phyloP scores from a whole-genome alignment of 2,113 vertebrate species.

The Hucho hucho region DNA sequence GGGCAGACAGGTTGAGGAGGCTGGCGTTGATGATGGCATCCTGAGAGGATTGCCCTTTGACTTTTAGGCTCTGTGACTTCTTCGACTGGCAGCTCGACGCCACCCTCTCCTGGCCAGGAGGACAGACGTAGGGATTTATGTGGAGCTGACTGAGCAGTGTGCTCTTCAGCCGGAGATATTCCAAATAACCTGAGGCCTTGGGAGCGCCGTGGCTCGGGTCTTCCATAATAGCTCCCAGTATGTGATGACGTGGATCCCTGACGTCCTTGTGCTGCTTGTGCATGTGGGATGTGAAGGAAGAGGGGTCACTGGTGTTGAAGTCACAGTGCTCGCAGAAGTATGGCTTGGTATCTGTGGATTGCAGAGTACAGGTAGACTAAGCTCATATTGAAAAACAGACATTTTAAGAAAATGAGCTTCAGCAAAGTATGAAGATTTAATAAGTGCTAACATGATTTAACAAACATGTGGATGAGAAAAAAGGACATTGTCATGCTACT shows the following conservation, averaged over 20 bases:
- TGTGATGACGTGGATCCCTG: slow-evolving; percentile 43
- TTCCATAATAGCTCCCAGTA: slow-evolving; percentile 39
- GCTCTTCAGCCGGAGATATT: slow-evolving; percentile 74
- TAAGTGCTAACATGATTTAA: neutral
- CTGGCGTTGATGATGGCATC: slow-evolving; percentile 26
- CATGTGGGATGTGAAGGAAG: slow-evolving; percentile 66
- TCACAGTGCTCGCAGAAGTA: slow-evolving; percentile 74
- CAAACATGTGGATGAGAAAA: neutral
- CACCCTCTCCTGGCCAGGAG: slow-evolving; percentile 37
- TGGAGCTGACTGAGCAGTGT: slow-evolving; percentile 74
- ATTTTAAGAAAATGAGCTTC: neutral
- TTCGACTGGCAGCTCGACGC: slow-evolving; percentile 47
- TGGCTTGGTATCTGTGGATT: slow-evolving; percentile 78
- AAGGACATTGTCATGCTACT: no score
- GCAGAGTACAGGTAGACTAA: neutral
- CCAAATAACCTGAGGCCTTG: slow-evolving; percentile 69
- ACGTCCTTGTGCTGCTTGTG: slow-evolving; percentile 60
- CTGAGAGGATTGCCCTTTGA: slow-evolving; percentile 39
- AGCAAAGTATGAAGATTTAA: neutral
- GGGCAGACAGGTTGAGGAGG: slow-evolving; percentile 65
- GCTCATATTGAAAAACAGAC: neutral
- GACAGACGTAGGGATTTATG: slow-evolving; percentile 58
- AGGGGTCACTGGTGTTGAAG: slow-evolving; percentile 71
- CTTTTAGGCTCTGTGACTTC: slow-evolving; percentile 28
- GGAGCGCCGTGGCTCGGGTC: slow-evolving; percentile 51